Evolutionary conservation across 1,140 invertebrate species (phyloP).

Genomic region (Temnothorax nylanderi): DNA sequence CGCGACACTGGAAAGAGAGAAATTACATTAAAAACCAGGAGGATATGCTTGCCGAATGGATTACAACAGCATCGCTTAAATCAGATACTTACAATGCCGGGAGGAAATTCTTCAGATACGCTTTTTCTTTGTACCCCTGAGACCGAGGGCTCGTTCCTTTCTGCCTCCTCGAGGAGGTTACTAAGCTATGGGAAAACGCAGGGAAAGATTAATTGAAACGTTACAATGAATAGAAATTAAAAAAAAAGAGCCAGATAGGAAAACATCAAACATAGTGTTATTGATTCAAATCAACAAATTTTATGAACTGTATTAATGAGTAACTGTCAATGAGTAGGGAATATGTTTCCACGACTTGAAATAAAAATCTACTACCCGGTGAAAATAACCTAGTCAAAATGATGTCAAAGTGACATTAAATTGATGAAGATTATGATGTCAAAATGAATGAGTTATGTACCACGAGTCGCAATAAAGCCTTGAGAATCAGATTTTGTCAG

Average conservation of each 20-base stretch:
- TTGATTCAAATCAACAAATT: background rate
- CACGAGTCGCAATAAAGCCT: too few relatives aligned
- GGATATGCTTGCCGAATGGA: background rate
- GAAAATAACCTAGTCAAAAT: too few relatives aligned
- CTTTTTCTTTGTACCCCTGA: background rate
- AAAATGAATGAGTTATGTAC: too few relatives aligned
- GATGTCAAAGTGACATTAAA: too few relatives aligned
- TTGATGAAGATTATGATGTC: too few relatives aligned
- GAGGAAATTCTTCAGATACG: background rate
- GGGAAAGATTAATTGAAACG: background rate
- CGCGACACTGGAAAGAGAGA: background rate
- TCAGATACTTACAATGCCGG: background rate
- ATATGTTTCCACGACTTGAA: background rate
- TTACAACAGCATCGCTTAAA: background rate
- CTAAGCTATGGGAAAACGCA: background rate
- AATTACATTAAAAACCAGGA: background rate
- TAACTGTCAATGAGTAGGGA: background rate
- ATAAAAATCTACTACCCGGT: conserved; percentile 30
- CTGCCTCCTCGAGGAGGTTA: background rate
- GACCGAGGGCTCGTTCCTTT: background rate
- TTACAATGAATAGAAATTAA: background rate
- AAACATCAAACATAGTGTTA: background rate
- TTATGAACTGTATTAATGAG: background rate
- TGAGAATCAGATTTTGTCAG: too few relatives aligned
- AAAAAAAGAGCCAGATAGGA: background rate